Percentiles rank a stretch among this genome's conserved stretches.
Conservation (phyloP, 2,113 vertebrate species). For the Microtus ochrogaster region DNA sequence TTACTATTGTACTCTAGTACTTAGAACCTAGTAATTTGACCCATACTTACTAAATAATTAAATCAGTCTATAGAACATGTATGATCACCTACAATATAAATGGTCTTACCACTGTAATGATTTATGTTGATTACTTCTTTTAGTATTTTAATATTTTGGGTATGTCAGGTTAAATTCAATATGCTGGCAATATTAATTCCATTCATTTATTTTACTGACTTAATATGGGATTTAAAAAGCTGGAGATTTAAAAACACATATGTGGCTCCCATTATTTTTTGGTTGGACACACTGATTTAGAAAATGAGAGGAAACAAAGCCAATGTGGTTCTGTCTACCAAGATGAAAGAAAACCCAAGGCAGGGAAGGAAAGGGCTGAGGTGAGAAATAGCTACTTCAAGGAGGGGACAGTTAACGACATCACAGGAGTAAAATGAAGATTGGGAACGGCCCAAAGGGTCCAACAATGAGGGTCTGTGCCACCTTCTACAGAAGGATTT, state of each 20-base stretch:
- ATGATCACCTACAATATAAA: background rate
- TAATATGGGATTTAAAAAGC: conserved; percentile 19
- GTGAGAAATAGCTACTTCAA: background rate
- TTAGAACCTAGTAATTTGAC: background rate
- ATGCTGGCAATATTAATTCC: background rate
- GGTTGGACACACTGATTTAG: background rate
- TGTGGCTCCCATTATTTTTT: background rate
- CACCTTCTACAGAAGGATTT: background rate
- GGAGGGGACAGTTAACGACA: background rate
- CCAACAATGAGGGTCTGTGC: background rate
- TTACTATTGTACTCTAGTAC: background rate
- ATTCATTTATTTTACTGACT: background rate
- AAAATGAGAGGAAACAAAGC: background rate
- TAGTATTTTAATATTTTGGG: conserved; percentile 25
- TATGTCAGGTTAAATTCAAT: conserved; percentile 22
- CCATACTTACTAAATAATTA: background rate
- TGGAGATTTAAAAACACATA: background rate
- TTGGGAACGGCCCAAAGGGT: background rate
- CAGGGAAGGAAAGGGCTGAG: background rate
- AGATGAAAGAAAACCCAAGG: background rate
- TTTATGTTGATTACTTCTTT: background rate
- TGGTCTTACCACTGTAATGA: background rate
- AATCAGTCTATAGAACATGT: background rate
- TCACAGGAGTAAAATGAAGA: background rate
- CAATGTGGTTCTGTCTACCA: background rate